phyloP scores from a whole-genome alignment of 2,113 vertebrate genomes.

The Sceloporus tristichus region DNA sequence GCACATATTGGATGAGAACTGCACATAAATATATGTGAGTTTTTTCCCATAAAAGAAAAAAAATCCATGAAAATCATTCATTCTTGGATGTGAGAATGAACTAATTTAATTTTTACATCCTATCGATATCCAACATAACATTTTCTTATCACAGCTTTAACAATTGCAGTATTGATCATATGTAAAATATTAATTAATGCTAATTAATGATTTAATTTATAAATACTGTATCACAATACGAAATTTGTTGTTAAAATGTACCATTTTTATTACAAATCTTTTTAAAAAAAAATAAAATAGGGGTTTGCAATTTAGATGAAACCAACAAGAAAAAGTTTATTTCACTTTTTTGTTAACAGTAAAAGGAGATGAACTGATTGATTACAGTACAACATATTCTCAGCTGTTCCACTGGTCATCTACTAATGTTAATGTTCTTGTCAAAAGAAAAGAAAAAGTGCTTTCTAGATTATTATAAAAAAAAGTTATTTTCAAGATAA shows the following conservation, averaged over 20 bases:
- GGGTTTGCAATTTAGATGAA: neutral
- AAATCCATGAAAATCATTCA: too few relatives aligned
- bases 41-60: too few relatives aligned
- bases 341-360: neutral
- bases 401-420: neutral
- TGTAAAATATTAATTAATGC: constrained; percentile 63
- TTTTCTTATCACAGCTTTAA: constrained; percentile 49
- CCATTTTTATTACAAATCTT: constrained; percentile 29
- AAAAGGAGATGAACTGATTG: neutral
- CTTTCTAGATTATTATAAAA: neutral
- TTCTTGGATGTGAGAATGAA: too few relatives aligned
- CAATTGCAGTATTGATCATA: constrained; percentile 32
- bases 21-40: too few relatives aligned
- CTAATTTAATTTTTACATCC: neutral
- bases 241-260: constrained; percentile 36
- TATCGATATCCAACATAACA: constrained; percentile 9
- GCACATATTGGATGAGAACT: too few relatives aligned
- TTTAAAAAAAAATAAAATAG: constrained; percentile 2
- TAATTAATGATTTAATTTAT: constrained; percentile 47
- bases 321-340: neutral
- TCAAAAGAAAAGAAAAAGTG: neutral
- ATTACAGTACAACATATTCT: neutral
- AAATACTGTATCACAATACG: neutral
- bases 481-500: neutral
- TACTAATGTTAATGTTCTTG: neutral